These are phyloP conservation scores for Neopelma chrysocephalum DNA, from an alignment of 2,797 vertebrate species.

Conservation along the genomic window DNA sequence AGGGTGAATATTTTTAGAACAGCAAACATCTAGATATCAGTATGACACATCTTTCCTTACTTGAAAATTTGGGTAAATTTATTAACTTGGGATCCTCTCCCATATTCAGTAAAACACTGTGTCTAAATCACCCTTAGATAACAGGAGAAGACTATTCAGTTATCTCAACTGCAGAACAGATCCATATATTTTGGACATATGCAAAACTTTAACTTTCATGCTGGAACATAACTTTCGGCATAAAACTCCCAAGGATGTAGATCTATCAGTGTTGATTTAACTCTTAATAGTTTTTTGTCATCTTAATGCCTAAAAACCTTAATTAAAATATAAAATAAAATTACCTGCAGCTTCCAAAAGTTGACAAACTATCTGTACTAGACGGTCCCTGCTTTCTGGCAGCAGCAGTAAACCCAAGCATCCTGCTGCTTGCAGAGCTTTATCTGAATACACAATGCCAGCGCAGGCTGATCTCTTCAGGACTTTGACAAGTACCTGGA, in stretches of 20 bases:
- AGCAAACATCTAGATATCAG: not conserved
- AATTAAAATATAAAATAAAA: not conserved
- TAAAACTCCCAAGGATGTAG: fast-evolving
- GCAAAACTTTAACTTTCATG: not conserved
- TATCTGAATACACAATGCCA: conserved; percentile 58
- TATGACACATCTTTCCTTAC: not conserved
- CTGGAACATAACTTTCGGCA: not conserved
- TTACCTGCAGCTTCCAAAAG: not conserved
- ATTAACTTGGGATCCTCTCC: not conserved
- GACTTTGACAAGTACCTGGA: conserved; percentile 53
- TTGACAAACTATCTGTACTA: not conserved
- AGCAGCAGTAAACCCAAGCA: conserved; percentile 8
- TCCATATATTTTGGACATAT: not conserved
- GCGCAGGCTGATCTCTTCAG: conserved; percentile 38
- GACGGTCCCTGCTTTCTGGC: conserved; percentile 5
- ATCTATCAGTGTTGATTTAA: not conserved
- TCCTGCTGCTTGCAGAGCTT: conserved; percentile 42
- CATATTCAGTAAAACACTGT: not conserved
- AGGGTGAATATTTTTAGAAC: not conserved
- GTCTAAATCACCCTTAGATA: not conserved
- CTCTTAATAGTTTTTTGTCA: not conserved
- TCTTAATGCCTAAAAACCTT: not conserved
- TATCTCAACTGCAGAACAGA: not conserved
- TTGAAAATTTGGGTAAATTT: not conserved
- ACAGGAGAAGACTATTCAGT: not conserved